Conservation (phyloP, 1,140 invertebrate species). For the Calliphora vicina region DNA sequence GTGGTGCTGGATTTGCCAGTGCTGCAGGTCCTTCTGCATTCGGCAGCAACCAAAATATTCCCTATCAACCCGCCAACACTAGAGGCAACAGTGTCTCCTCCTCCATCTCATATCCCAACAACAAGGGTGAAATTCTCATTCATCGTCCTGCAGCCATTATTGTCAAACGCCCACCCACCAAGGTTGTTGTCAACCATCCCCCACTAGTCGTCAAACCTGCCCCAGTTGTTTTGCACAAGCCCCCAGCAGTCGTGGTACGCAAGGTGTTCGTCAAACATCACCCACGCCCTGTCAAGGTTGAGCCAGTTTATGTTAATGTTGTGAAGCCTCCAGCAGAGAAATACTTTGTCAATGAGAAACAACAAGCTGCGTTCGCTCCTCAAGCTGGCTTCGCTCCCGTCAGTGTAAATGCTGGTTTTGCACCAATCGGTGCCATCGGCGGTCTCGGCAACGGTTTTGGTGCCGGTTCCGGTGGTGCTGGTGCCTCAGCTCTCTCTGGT, state of each 20-base stretch:
- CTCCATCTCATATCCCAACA: conserved; percentile 59
- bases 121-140: conserved; percentile 61
- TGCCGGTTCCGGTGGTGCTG: conserved; percentile 45
- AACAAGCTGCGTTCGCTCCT: conserved; percentile 46
- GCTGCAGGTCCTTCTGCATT: conserved; percentile 24
- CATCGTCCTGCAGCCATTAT: conserved; percentile 61
- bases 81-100: conserved; percentile 57
- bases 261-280: conserved; percentile 61
- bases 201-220: conserved; percentile 61
- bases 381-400: background rate
- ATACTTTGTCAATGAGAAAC: conserved; percentile 60
- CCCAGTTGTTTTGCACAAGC: conserved; percentile 60
- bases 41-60: conserved; percentile 8
- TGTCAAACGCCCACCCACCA: conserved; percentile 59
- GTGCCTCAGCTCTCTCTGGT: conserved; percentile 44
- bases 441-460: conserved; percentile 36
- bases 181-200: conserved; percentile 60
- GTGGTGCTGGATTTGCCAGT: conserved; percentile 1
- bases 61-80: conserved; percentile 22
- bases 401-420: conserved; percentile 12
- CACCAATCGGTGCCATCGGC: conserved; percentile 1
- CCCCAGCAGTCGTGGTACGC: conserved; percentile 61
- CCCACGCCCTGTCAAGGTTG: conserved; percentile 60
- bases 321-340: conserved; percentile 62
- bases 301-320: conserved; percentile 61